phyloP scores from a whole-genome alignment of 2,888 invertebrate species.

The Catotricha subobsoleta region DNA sequence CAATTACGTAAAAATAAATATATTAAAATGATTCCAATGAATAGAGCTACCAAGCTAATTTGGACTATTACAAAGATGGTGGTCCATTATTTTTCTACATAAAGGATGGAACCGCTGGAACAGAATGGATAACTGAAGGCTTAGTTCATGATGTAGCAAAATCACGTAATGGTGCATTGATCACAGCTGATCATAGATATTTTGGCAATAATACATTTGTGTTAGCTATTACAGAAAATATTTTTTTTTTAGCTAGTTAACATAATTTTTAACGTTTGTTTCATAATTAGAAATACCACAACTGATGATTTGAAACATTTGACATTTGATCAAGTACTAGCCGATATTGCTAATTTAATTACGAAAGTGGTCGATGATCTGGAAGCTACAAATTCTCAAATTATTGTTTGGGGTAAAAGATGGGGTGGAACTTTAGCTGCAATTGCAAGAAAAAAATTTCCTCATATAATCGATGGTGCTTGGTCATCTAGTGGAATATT shows the following conservation, averaged over 20 bases:
- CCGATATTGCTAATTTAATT: conserved; percentile 8
- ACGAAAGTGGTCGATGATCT: not conserved
- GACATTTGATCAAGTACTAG: conserved; percentile 6
- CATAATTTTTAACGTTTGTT: not conserved
- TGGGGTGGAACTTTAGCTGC: conserved; percentile 6
- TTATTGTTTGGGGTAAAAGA: conserved; percentile 7
- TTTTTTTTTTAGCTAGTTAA: not conserved
- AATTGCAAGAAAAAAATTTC: conserved; percentile 9
- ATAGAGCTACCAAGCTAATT: not conserved
- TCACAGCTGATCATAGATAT: conserved; percentile 7
- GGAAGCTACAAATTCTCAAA: not conserved
- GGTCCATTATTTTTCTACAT: not conserved
- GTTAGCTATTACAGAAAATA: not conserved
- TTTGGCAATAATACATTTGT: conserved; percentile 7
- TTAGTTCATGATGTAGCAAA: conserved; percentile 5
- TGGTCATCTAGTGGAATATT: conserved; percentile 7
- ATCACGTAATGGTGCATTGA: conserved; percentile 4
- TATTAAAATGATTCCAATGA: not conserved
- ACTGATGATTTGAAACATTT: conserved; percentile 6
- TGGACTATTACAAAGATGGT: not conserved
- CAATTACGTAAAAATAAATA: not conserved
- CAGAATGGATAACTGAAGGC: not conserved
- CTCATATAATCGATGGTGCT: conserved; percentile 8
- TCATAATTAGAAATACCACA: conserved; percentile 1
- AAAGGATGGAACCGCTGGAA: not conserved